Evolutionary conservation across 2,888 invertebrate species (phyloP).

Genomic region (Amphiduros pacificus): DNA sequence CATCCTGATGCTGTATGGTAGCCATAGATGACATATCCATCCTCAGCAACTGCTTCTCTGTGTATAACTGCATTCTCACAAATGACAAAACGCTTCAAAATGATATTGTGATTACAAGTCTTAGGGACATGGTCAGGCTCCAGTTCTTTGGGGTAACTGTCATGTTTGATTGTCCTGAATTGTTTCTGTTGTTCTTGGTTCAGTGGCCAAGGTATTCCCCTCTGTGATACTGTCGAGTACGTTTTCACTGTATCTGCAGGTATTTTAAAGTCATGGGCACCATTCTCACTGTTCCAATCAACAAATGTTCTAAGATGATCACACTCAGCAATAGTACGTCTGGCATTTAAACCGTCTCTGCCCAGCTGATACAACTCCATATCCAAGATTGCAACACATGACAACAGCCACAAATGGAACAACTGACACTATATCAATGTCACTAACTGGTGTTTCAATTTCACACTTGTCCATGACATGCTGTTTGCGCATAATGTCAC

Average conservation of each 20-base stretch:
- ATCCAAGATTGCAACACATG: background rate
- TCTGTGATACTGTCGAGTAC: background rate
- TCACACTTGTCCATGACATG: background rate
- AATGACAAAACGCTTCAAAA: background rate
- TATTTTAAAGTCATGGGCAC: too few species aligned
- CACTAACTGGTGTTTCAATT: background rate
- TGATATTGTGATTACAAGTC: background rate
- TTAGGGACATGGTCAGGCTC: background rate
- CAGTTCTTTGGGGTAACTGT: background rate
- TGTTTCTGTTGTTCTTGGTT: background rate
- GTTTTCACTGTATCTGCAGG: too few species aligned
- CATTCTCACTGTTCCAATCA: background rate
- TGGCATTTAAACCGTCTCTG: constrained; percentile 1
- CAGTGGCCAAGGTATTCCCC: background rate
- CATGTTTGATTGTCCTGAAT: background rate
- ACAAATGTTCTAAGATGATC: background rate
- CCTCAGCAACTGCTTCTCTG: background rate
- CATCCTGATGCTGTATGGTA: too few species aligned
- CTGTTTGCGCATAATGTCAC: background rate
- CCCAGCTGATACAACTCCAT: background rate
- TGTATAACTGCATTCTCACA: background rate
- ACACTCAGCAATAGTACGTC: background rate
- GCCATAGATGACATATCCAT: background rate
- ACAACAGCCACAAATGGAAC: background rate
- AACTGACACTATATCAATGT: background rate